These are phyloP conservation scores for Fringilla coelebs DNA, from an alignment of 2,797 vertebrate species.

Conservation along the genomic window DNA sequence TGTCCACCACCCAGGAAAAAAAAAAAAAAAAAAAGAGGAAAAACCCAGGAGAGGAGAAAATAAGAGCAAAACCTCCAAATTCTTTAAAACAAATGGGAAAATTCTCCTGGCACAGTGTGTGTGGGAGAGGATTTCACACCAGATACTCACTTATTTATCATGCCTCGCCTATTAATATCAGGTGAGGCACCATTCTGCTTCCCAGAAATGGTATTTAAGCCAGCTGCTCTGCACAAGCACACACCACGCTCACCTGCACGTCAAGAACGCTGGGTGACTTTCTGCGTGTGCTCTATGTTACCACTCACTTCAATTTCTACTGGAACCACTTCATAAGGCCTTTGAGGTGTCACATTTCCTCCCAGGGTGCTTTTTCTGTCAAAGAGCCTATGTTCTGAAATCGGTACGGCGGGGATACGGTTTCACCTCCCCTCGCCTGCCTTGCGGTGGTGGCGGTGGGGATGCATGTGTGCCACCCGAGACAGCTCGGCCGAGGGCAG, in stretches of 20 bases:
- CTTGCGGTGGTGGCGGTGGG: background rate
- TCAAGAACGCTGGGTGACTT: background rate
- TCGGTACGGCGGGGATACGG: background rate
- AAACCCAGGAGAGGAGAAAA: background rate
- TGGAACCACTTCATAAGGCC: constrained; percentile 19
- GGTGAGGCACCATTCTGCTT: background rate
- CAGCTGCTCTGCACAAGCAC: background rate
- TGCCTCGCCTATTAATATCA: background rate
- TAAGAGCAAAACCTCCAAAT: background rate
- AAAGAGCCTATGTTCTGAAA: background rate
- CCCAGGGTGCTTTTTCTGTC: background rate
- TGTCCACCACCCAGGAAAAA: background rate
- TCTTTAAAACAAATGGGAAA: background rate
- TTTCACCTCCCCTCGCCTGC: background rate
- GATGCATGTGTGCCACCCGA: background rate
- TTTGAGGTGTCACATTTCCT: constrained; percentile 21
- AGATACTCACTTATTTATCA: constrained; percentile 40
- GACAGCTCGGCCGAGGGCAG: background rate
- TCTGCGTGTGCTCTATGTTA: background rate
- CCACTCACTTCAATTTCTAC: constrained; percentile 21
- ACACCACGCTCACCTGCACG: background rate
- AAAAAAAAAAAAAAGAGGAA: background rate
- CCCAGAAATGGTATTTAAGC: background rate
- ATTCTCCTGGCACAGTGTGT: background rate
- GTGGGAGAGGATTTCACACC: background rate